Conservation (phyloP, 2,888 invertebrate species). For the Allacma fusca region DNA sequence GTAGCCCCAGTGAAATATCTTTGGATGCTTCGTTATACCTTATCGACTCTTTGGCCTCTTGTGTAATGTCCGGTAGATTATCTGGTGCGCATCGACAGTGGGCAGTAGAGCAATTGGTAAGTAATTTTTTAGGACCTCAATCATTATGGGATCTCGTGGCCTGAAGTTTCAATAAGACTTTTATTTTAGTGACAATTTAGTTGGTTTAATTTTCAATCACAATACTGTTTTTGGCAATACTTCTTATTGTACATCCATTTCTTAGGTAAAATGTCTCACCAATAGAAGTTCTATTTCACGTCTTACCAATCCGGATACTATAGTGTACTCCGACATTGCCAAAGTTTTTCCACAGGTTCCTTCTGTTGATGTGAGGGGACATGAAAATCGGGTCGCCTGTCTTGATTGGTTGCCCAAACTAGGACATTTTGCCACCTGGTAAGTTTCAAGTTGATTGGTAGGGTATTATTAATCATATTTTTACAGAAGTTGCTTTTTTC, state of each 20-base stretch:
- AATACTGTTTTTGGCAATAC: background rate
- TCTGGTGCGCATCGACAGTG: conserved; percentile 69
- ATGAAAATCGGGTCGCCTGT: conserved; percentile 68
- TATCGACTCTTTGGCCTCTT: conserved; percentile 71
- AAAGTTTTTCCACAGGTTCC: conserved; percentile 65
- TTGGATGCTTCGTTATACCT: conserved; percentile 66
- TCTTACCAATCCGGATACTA: conserved; percentile 63
- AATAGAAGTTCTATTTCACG: conserved; percentile 63
- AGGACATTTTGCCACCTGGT: conserved; percentile 68
- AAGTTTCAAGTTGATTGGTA: conserved; percentile 34
- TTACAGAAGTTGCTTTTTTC: too few species aligned
- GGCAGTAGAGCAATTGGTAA: conserved; percentile 71
- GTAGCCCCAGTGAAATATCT: conserved; percentile 43
- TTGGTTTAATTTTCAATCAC: background rate
- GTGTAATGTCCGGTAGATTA: conserved; percentile 69
- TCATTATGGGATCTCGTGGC: too few species aligned
- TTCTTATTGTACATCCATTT: too few species aligned
- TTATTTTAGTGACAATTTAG: too few species aligned
- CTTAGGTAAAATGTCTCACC: conserved; percentile 66
- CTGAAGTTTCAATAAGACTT: too few species aligned
- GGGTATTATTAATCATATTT: background rate
- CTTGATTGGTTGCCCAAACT: conserved; percentile 67
- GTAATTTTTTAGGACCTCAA: conserved; percentile 46
- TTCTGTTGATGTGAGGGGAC: conserved; percentile 67
- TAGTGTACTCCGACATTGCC: conserved; percentile 68